phyloP scores from a whole-genome alignment of 2,113 vertebrate species.

The Mus pahari region DNA sequence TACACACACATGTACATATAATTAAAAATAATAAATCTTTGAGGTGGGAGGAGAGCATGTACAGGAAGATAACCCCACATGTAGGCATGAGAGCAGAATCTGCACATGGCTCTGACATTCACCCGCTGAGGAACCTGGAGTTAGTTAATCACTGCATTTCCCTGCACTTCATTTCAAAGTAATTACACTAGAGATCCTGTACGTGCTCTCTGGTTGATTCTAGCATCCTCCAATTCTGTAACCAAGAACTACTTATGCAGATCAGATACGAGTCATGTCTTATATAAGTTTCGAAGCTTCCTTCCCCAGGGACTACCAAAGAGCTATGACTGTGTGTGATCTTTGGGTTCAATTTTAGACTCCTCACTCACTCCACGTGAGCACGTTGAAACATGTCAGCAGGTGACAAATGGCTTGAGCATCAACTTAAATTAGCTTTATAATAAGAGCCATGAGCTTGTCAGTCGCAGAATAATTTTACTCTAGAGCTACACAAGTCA shows the following conservation, averaged over 20 bases:
- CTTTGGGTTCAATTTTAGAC: neutral
- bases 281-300: neutral
- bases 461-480: conserved; percentile 33
- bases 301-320: neutral
- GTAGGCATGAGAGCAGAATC: neutral
- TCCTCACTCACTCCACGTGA: neutral
- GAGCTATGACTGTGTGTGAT: neutral
- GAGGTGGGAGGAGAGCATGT: neutral
- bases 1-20: neutral
- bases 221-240: neutral
- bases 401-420: neutral
- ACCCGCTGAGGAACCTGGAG: neutral
- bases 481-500: neutral
- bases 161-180: neutral
- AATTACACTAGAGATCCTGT: neutral
- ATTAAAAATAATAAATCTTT: neutral
- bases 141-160: neutral
- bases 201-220: neutral
- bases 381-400: conserved; percentile 42
- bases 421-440: neutral
- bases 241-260: conserved; percentile 38
- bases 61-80: neutral
- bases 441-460: conserved; percentile 2
- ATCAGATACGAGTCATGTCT: neutral
- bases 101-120: neutral